Evolutionary conservation across 2,888 invertebrate genomes (phyloP).

Genomic region (Sycophila texana): DNA sequence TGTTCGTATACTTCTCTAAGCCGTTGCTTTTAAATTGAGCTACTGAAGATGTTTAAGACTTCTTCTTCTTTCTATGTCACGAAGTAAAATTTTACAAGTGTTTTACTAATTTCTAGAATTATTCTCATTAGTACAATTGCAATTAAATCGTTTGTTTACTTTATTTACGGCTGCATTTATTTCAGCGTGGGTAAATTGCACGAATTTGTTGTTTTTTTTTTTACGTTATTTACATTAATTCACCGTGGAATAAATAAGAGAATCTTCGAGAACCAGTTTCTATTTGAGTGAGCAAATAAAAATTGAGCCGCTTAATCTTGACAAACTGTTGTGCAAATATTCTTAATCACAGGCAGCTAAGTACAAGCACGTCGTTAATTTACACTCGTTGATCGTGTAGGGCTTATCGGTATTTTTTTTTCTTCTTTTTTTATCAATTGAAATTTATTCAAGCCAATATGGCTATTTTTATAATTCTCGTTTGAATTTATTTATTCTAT

Average conservation of each 20-base stretch:
- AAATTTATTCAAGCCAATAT: neutral
- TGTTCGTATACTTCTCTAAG: neutral
- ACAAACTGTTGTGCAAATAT: conserved; percentile 18
- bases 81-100: no score
- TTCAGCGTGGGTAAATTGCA: neutral
- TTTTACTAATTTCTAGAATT: no score
- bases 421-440: neutral
- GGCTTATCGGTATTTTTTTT: neutral
- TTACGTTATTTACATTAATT: no score
- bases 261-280: conserved; percentile 14
- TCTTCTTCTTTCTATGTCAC: neutral
- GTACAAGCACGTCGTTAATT: conserved; percentile 8
- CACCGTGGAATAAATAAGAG: neutral
- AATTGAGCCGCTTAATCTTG: neutral
- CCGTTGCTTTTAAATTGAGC: neutral
- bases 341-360: neutral
- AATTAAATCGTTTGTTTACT: neutral
- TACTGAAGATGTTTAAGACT: neutral
- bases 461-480: neutral
- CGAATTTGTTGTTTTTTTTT: neutral
- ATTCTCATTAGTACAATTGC: no score
- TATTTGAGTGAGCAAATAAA: neutral
- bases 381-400: conserved; percentile 10
- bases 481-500: no score
- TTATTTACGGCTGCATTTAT: neutral